A percentile compares a stretch with the other conserved stretches of the same genome.
These are phyloP conservation scores for Cephonodes hylas DNA, from an alignment of 2,888 invertebrate species.

Conservation along the genomic window DNA sequence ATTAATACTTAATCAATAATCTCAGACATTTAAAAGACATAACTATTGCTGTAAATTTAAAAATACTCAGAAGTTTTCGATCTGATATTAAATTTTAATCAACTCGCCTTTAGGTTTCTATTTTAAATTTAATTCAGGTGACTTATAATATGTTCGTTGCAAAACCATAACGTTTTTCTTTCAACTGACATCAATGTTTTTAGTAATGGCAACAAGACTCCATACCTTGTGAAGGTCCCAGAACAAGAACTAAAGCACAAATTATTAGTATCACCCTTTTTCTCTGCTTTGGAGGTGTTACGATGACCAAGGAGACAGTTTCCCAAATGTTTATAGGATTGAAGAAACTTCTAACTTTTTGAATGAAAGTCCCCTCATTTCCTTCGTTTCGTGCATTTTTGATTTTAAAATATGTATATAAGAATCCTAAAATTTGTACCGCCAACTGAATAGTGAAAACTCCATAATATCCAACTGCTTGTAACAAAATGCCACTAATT, in stretches of 20 bases:
- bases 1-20: no score
- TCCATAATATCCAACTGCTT: conserved; percentile 69
- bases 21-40: no score
- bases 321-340: conserved; percentile 64
- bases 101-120: no score
- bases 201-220: background rate
- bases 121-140: no score
- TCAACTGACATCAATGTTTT: background rate
- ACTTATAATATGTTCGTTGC: no score
- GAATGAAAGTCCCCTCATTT: conserved; percentile 43
- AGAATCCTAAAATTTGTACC: conserved; percentile 57
- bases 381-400: conserved; percentile 55
- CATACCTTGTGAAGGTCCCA: conserved; percentile 72
- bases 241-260: conserved; percentile 63
- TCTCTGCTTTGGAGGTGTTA: conserved; percentile 44
- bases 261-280: conserved; percentile 59
- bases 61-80: no score
- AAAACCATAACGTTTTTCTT: background rate
- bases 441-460: conserved; percentile 58
- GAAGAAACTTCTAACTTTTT: conserved; percentile 55
- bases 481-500: conserved; percentile 75
- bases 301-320: conserved; percentile 63
- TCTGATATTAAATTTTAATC: no score
- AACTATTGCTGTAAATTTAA: no score
- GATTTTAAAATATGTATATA: conserved; percentile 59